Percentiles rank a stretch among this genome's conserved stretches.
phyloP scores from a whole-genome alignment of 2,113 vertebrate genomes.

The Ardeotis arabs region DNA sequence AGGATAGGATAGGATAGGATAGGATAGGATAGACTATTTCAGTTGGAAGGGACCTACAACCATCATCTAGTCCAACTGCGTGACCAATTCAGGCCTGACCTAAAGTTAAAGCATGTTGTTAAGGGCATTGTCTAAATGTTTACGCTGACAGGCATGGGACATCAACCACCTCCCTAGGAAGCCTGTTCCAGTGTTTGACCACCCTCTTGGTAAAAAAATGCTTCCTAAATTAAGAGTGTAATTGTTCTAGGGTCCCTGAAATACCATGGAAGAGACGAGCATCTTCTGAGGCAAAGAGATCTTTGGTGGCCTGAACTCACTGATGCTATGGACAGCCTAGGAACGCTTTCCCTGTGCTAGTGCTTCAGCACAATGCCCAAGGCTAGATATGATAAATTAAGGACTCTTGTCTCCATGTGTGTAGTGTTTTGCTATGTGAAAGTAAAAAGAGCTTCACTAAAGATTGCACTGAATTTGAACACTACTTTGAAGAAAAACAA shows the following conservation, averaged over 20 bases:
- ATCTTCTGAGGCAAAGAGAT: neutral
- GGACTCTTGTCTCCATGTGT: neutral
- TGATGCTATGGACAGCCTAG: no score
- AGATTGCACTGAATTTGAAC: neutral
- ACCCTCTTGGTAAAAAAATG: neutral
- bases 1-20: neutral
- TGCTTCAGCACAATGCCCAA: neutral
- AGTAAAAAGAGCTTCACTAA: neutral
- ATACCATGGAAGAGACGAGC: neutral
- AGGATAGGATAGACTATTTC: neutral
- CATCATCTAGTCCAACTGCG: no score
- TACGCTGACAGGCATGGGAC: neutral
- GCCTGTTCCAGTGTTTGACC: neutral
- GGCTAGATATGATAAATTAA: neutral
- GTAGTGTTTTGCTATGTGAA: neutral
- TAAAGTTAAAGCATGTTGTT: no score
- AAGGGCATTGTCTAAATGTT: neutral
- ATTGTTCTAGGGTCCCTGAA: neutral
- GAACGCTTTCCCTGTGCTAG: neutral
- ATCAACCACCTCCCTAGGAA: neutral
- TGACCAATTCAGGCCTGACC: no score
- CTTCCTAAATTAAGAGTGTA: neutral
- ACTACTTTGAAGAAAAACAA: neutral
- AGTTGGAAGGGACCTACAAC: neutral
- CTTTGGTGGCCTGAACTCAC: no score